Evolutionary conservation across 1,140 invertebrate species (phyloP).

Genomic region (Drosophila pseudoobscura): DNA sequence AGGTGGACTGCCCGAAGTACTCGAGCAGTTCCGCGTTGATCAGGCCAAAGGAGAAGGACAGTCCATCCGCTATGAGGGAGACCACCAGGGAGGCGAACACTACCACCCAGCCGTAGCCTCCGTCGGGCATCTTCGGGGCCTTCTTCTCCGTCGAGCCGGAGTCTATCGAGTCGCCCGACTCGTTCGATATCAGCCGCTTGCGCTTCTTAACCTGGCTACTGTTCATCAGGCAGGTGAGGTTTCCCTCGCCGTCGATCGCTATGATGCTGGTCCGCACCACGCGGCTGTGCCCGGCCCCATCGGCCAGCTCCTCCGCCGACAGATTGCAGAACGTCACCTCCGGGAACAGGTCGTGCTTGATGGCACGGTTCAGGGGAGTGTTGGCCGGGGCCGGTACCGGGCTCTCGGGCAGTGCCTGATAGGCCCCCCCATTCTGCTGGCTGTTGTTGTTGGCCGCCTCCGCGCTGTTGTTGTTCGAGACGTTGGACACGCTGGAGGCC

Average conservation of each 20-base stretch:
- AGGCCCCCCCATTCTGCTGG: conserved; percentile 50
- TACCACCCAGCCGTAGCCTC: conserved; percentile 92
- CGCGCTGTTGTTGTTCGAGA: conserved; percentile 36
- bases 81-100: conserved; percentile 92
- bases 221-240: conserved; percentile 46
- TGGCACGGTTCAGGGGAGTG: conserved; percentile 71
- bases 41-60: conserved; percentile 96
- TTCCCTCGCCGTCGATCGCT: conserved; percentile 51
- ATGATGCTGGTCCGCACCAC: conserved; percentile 63
- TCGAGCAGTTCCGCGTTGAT: conserved; percentile 94
- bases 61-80: conserved; percentile 97
- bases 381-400: conserved; percentile 63
- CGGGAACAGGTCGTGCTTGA: conserved; percentile 79
- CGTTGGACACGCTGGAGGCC: background rate
- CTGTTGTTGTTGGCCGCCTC: conserved; percentile 46
- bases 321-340: conserved; percentile 81
- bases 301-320: conserved; percentile 68
- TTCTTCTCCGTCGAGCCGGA: conserved; percentile 74
- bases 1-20: conserved; percentile 92
- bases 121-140: conserved; percentile 79
- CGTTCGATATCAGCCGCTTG: conserved; percentile 78
- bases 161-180: conserved; percentile 78
- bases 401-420: conserved; percentile 37
- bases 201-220: conserved; percentile 68
- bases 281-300: conserved; percentile 49